These are phyloP conservation scores for Nothocercus julius DNA, from an alignment of 2,113 vertebrate species.

Conservation along the genomic window DNA sequence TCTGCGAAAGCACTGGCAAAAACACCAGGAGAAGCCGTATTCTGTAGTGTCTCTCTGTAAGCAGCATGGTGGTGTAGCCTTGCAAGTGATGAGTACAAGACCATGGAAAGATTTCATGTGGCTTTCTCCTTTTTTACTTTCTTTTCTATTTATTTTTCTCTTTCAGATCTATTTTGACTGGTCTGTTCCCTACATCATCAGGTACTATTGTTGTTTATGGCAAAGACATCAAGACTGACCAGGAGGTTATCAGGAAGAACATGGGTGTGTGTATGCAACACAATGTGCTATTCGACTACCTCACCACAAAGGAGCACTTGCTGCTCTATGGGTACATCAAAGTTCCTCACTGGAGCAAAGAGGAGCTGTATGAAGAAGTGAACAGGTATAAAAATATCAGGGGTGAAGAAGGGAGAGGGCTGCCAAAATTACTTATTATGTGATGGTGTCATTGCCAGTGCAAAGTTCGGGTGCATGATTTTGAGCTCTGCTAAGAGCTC, in stretches of 20 bases:
- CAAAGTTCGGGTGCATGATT: not conserved
- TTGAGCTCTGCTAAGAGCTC: not conserved
- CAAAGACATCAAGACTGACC: constrained; percentile 85
- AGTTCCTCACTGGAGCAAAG: constrained; percentile 86
- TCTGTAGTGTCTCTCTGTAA: not conserved
- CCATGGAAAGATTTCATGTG: not conserved
- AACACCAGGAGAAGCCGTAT: not conserved
- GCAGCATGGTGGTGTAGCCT: not conserved
- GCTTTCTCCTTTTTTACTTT: not conserved
- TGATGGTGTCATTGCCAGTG: not conserved
- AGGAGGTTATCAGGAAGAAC: constrained; percentile 82
- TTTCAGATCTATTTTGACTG: constrained; percentile 92
- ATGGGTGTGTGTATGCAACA: constrained; percentile 98
- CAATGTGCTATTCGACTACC: constrained; percentile 91
- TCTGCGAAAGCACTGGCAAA: not conserved
- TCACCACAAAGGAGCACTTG: constrained; percentile 93
- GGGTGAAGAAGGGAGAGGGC: not conserved
- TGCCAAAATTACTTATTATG: not conserved
- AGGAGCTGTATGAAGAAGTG: constrained; percentile 87
- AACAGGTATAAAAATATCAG: constrained; percentile 77
- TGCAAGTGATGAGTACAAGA: not conserved
- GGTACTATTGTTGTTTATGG: constrained; percentile 91
- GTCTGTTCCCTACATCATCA: constrained; percentile 86
- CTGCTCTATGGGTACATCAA: constrained; percentile 93
- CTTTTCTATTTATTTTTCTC: not conserved